These are phyloP conservation scores for Tychaedon coryphoeus DNA, from an alignment of 2,113 vertebrate species.

Conservation along the genomic window DNA sequence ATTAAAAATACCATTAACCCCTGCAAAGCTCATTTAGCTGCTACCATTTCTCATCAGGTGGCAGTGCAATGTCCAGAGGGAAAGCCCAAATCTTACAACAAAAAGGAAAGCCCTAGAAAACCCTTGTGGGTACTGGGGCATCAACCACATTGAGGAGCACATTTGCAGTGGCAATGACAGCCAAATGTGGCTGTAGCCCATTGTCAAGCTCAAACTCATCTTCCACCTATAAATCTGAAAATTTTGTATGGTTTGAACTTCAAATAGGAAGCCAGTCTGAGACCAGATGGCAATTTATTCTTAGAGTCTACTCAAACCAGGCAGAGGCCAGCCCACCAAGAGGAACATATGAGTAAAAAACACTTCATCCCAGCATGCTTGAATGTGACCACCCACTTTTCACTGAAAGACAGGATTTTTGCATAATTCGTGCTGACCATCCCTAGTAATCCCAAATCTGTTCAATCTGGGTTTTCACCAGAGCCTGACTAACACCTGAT, in stretches of 20 bases:
- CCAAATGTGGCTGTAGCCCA: background rate
- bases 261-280: background rate
- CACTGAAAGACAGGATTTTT: background rate
- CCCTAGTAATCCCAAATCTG: background rate
- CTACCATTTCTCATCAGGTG: background rate
- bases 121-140: background rate
- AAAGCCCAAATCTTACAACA: background rate
- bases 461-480: background rate
- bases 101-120: background rate
- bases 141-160: background rate
- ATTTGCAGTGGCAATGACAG: background rate
- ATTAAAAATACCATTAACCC: constrained; percentile 31
- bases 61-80: background rate
- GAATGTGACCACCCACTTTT: background rate
- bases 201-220: background rate
- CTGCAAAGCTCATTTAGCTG: constrained; percentile 6
- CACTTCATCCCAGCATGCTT: background rate
- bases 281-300: background rate
- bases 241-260: background rate
- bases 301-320: background rate
- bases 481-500: background rate
- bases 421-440: background rate
- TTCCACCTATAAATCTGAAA: background rate
- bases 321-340: background rate
- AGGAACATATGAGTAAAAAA: background rate